A percentile compares a stretch with the other conserved stretches of the same genome.
Evolutionary conservation across 2,797 vertebrate species (phyloP).

Genomic region (Cuculus canorus): DNA sequence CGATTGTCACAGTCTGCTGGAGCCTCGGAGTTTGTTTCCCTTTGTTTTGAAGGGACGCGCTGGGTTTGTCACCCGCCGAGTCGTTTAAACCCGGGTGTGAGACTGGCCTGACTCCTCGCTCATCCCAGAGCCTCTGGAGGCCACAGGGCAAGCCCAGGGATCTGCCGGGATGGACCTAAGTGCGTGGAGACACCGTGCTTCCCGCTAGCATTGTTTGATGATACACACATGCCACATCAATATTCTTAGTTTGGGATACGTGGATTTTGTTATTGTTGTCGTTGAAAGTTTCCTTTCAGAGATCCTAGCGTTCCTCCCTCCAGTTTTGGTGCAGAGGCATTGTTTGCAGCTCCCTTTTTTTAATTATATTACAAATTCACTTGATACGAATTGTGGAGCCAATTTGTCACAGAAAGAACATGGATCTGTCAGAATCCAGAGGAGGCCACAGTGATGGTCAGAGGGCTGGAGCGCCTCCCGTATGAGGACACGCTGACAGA

Average conservation of each 20-base stretch:
- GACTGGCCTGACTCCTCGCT: background rate
- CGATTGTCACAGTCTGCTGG: background rate
- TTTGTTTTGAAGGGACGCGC: conserved; percentile 30
- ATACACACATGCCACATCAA: background rate
- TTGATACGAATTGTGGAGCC: background rate
- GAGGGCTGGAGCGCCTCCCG: too few relatives aligned
- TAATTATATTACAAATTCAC: fast-evolving
- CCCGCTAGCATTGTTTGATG: background rate
- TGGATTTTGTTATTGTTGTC: background rate
- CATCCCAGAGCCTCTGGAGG: background rate
- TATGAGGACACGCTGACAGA: too few relatives aligned
- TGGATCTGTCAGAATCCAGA: too few relatives aligned
- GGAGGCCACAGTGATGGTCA: too few relatives aligned
- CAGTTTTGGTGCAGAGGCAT: background rate
- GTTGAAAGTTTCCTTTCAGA: background rate
- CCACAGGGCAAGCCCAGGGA: too few relatives aligned
- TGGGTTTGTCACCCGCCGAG: background rate
- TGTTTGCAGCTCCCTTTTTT: background rate
- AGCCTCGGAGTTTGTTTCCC: background rate
- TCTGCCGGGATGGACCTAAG: background rate
- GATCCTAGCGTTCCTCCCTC: background rate
- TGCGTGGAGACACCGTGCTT: fast-evolving
- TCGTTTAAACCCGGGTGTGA: background rate
- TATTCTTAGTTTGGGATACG: background rate
- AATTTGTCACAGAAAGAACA: too few relatives aligned